Percentiles rank a stretch among this genome's conserved stretches.
Evolutionary conservation across 2,888 invertebrate species (phyloP).

Genomic region (Hydropsyche betteni): DNA sequence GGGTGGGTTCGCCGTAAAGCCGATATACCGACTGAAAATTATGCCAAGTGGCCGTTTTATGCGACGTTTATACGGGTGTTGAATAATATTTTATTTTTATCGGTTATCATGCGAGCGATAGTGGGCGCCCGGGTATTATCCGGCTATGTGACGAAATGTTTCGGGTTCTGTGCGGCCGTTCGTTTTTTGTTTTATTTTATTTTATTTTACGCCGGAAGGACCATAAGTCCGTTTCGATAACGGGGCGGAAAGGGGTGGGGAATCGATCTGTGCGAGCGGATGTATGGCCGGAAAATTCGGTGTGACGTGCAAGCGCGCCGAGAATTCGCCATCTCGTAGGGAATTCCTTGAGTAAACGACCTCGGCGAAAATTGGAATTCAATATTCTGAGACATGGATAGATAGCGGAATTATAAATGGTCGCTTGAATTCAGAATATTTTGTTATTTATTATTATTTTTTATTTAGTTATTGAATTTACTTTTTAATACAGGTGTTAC

Average conservation of each 20-base stretch:
- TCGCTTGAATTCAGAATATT: too few relatives aligned
- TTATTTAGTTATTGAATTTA: too few relatives aligned
- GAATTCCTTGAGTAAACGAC: constrained; percentile 10
- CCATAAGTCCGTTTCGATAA: constrained; percentile 10
- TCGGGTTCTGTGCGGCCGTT: neutral
- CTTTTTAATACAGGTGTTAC: too few relatives aligned
- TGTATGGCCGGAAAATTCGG: constrained; percentile 10
- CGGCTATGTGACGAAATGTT: constrained; percentile 37
- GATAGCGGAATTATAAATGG: neutral
- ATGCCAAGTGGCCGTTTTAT: constrained; percentile 62
- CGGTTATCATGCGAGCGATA: constrained; percentile 55
- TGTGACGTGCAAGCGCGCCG: constrained; percentile 21
- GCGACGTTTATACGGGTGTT: constrained; percentile 62
- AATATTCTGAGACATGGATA: constrained; percentile 2
- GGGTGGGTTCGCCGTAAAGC: constrained; percentile 36
- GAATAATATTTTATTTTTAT: constrained; percentile 65
- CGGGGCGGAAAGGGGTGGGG: constrained; percentile 1
- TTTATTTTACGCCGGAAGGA: neutral
- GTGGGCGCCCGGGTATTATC: constrained; percentile 41
- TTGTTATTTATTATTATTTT: too few relatives aligned
- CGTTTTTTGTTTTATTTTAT: constrained; percentile 7
- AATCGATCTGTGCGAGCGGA: constrained; percentile 4
- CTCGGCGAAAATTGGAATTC: constrained; percentile 22
- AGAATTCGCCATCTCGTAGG: constrained; percentile 8
- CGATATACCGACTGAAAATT: constrained; percentile 56